A percentile compares a stretch with the other conserved stretches of the same genome.
Evolutionary conservation across 2,888 invertebrate species (phyloP).

Genomic region (Ganaspis brasiliensis): DNA sequence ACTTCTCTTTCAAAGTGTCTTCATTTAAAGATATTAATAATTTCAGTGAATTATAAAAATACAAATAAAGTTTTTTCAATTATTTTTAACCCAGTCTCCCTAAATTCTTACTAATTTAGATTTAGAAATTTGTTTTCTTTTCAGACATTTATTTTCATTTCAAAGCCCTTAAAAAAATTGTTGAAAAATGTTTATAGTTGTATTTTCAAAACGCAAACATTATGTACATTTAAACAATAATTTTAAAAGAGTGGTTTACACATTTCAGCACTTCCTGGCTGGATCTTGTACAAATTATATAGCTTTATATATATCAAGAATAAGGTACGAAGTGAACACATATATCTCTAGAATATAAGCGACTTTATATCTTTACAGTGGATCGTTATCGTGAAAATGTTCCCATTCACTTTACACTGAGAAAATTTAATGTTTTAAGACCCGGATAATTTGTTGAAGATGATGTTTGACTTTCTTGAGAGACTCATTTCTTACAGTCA

Average conservation of each 20-base stretch:
- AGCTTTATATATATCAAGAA: background rate
- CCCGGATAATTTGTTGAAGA: slow-evolving; percentile 26
- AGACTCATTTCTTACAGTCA: slow-evolving; percentile 8
- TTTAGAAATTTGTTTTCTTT: no score
- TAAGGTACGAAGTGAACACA: slow-evolving; percentile 6
- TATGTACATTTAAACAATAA: no score
- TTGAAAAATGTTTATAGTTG: no score
- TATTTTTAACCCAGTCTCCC: no score
- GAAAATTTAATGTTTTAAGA: slow-evolving; percentile 13
- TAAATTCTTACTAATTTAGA: no score
- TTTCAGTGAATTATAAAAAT: background rate
- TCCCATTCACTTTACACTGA: slow-evolving; percentile 11
- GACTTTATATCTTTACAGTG: slow-evolving; percentile 9
- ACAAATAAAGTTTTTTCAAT: background rate
- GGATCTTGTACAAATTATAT: background rate
- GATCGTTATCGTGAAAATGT: slow-evolving; percentile 18
- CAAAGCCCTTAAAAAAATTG: no score
- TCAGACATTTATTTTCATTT: no score
- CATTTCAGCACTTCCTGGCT: background rate
- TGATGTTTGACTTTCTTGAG: slow-evolving; percentile 19
- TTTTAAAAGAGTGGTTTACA: no score
- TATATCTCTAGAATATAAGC: slow-evolving; percentile 1
- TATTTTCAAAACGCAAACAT: no score
- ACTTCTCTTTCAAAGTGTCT: background rate
- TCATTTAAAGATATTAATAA: background rate